These are phyloP conservation scores for Hymenochirus boettgeri DNA, from an alignment of 2,113 vertebrate genomes.

Conservation along the genomic window DNA sequence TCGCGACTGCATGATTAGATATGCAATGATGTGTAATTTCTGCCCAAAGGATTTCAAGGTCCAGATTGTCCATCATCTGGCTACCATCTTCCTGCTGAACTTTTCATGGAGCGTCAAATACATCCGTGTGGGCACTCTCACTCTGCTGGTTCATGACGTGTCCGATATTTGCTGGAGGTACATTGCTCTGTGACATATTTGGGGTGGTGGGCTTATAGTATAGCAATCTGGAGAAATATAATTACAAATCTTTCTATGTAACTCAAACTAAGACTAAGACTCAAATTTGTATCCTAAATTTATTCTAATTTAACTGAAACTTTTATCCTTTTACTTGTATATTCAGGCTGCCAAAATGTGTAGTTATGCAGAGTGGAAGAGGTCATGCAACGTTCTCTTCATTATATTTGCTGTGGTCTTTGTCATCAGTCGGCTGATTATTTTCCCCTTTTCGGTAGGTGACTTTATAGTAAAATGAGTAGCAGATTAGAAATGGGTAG, in stretches of 20 bases:
- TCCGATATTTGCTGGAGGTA: conserved; percentile 92
- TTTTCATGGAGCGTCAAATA: conserved; percentile 92
- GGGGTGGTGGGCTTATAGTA: not conserved
- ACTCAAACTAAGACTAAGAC: no score
- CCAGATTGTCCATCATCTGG: conserved; percentile 85
- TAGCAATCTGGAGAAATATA: no score
- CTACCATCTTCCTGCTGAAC: conserved; percentile 78
- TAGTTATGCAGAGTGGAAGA: conserved; percentile 71
- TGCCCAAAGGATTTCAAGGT: conserved; percentile 80
- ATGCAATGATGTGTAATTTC: no score
- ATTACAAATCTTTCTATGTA: no score
- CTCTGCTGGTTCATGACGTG: conserved; percentile 82
- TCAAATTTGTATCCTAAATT: no score
- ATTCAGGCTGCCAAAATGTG: conserved; percentile 70
- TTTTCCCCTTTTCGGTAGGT: conserved; percentile 76
- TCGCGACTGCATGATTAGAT: no score
- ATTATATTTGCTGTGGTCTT: conserved; percentile 68
- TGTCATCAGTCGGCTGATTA: conserved; percentile 65
- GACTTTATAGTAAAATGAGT: no score
- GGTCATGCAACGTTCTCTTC: conserved; percentile 61
- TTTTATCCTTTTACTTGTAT: conserved; percentile 27
- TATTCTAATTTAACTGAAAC: not conserved
- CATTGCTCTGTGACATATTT: not conserved
- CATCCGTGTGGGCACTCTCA: conserved; percentile 80
- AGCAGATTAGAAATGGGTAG: no score